Evolutionary conservation across 1,140 invertebrate species (phyloP), one percentile per base, ranked within the genome.

Genomic region (Macrobrachium rosenbergii): DNA sequence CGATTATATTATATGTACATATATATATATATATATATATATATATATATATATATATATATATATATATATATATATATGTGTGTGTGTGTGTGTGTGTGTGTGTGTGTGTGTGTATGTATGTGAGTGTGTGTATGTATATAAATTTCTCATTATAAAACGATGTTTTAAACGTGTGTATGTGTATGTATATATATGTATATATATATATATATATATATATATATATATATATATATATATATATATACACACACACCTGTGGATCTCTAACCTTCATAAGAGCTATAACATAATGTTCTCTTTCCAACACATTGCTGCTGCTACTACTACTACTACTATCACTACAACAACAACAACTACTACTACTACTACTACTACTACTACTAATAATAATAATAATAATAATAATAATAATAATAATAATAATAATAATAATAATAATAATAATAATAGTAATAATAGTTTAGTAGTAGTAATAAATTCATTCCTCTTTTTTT

Each of bases 161-260:
- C 28, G 28, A 37, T 37, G 28, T 3, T 37, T 5, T 28, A 19
- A 2, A 14, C 11, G 5, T 21, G 45, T 58, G 12, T 17, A 77
- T 58, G 45, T 58, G 5, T 45, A 77, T 21, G 45, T 21, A 77
- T 52, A 77, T 21, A 77, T 52, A 77, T 52, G 17, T 21, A 77
- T 52, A 77, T 52, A 77, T 52, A 77, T 52, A 45, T 52, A 76
- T 52, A 76, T 52, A 76, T 52, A 76, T 52, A 76, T 52, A 76
- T 52, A 76, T 45, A 52, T 52, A 52, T 52, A 58, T 52, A 77
- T n/a, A 77, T 52, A 77, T n/a, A 52, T 52, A 77, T n/a, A 77
- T n/a, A 52, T 45, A 45, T 52, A 16, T 45, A 76, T 45, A 45
- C 5, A 76, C 5, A 76, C 5, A 45, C n/a, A 45, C 43, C 43